Conservation (phyloP, 2,113 vertebrate species). For the Perognathus longimembris region DNA sequence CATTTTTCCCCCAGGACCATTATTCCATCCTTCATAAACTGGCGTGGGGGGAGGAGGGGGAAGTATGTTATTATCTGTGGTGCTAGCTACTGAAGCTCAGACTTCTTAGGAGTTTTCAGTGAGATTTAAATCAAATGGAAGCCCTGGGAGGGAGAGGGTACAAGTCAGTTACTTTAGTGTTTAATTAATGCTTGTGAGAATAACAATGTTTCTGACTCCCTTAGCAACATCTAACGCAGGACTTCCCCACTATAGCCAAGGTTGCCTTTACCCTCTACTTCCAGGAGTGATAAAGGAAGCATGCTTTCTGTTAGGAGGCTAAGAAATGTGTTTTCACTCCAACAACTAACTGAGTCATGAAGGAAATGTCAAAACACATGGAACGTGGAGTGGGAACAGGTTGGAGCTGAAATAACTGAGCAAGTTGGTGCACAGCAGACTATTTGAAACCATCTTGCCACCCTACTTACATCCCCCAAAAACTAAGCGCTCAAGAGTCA, state of each 20-base stretch:
- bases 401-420: not conserved
- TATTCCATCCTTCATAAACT: constrained; percentile 44
- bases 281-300: constrained; percentile 70
- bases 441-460: constrained; percentile 39
- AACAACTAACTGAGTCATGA: constrained; percentile 56
- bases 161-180: constrained; percentile 70
- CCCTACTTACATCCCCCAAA: not conserved
- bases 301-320: constrained; percentile 72
- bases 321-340: constrained; percentile 70
- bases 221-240: constrained; percentile 75
- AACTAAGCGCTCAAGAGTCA: constrained; percentile 21
- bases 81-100: constrained; percentile 39
- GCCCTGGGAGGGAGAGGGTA: constrained; percentile 50
- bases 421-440: not conserved
- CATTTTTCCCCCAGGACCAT: constrained; percentile 15
- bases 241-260: constrained; percentile 72
- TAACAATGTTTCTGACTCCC: constrained; percentile 75
- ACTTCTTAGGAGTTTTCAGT: constrained; percentile 75
- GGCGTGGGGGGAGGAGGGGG: too few relatives aligned
- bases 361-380: constrained; percentile 69
- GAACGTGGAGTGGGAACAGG: constrained; percentile 32
- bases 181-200: constrained; percentile 86
- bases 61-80: constrained; percentile 63
- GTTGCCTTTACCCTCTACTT: constrained; percentile 54
- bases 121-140: constrained; percentile 78